Conservation (phyloP, 2,113 vertebrate species). For the Oophaga pumilio region DNA sequence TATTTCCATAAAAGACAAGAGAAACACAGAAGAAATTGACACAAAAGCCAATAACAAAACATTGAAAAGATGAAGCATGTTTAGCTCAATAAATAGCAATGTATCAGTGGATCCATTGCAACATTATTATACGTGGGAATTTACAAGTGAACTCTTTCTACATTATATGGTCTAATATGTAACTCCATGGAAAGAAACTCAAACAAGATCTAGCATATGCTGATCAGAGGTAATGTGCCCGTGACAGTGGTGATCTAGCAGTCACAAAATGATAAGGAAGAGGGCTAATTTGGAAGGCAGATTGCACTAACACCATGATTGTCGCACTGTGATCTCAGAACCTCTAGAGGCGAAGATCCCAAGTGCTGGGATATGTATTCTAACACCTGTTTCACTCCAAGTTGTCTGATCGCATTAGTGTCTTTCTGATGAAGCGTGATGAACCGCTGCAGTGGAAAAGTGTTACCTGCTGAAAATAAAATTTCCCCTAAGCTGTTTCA, state of each 20-base stretch:
- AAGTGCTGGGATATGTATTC: conserved; percentile 55
- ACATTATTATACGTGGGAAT: neutral
- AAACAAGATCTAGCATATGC: conserved; percentile 8
- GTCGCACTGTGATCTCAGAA: conserved; percentile 31
- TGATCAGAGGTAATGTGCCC: neutral
- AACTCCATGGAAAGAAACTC: neutral
- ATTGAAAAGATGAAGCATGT: neutral
- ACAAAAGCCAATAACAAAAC: neutral
- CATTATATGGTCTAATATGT: neutral
- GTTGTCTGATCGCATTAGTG: conserved; percentile 57
- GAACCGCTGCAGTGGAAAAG: conserved; percentile 52
- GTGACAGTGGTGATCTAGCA: neutral
- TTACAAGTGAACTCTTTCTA: neutral
- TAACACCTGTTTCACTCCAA: conserved; percentile 56
- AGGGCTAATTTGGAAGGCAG: conserved; percentile 42
- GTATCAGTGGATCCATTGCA: neutral
- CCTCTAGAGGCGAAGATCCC: conserved; percentile 53
- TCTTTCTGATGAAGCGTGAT: conserved; percentile 51
- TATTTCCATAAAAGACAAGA: neutral
- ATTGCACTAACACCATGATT: conserved; percentile 47
- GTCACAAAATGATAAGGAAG: neutral
- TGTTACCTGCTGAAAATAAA: conserved; percentile 57
- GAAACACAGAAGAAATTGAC: conserved; percentile 2
- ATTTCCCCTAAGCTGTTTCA: conserved; percentile 48
- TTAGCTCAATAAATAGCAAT: neutral